Evolutionary conservation across 2,797 vertebrate species (phyloP).

Genomic region (Labroides dimidiatus): DNA sequence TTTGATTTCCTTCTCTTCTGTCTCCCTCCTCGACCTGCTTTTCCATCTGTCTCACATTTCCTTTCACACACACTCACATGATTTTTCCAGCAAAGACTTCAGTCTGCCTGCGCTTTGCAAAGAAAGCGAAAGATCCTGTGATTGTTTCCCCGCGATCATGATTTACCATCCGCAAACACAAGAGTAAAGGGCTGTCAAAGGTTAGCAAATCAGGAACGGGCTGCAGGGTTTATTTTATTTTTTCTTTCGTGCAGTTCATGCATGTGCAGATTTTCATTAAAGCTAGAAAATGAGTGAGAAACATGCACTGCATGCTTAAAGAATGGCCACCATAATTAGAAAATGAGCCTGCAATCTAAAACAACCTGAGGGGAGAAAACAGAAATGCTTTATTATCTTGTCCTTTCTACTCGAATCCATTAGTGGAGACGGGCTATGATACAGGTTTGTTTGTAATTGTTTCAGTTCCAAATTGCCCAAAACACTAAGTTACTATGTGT

Average conservation of each 20-base stretch:
- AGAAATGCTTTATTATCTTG: constrained; percentile 60
- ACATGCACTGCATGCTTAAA: constrained; percentile 39
- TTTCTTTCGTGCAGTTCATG: constrained; percentile 29
- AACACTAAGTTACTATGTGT: constrained; percentile 76
- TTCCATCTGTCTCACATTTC: constrained; percentile 45
- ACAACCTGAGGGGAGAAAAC: constrained; percentile 60
- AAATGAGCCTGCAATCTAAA: constrained; percentile 63
- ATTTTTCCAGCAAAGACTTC: constrained; percentile 23
- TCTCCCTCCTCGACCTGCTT: constrained; percentile 18
- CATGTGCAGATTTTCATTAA: constrained; percentile 52
- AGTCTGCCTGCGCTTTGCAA: constrained; percentile 37
- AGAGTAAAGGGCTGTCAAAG: constrained; percentile 41
- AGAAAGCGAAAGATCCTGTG: constrained; percentile 41
- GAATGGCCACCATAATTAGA: constrained; percentile 53
- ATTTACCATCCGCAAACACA: constrained; percentile 50
- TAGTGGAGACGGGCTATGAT: constrained; percentile 49
- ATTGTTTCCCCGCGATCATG: constrained; percentile 40
- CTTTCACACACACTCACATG: constrained; percentile 6
- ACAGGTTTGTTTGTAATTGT: constrained; percentile 74
- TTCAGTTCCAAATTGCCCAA: constrained; percentile 71
- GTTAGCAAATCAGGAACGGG: constrained; percentile 38
- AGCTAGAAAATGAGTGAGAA: constrained; percentile 39
- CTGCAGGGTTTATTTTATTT: not conserved
- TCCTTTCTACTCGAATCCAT: constrained; percentile 55
- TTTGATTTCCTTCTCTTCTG: constrained; percentile 23